Evolutionary conservation across 1,140 invertebrate species (phyloP).

Genomic region (Nasonia longicornis): DNA sequence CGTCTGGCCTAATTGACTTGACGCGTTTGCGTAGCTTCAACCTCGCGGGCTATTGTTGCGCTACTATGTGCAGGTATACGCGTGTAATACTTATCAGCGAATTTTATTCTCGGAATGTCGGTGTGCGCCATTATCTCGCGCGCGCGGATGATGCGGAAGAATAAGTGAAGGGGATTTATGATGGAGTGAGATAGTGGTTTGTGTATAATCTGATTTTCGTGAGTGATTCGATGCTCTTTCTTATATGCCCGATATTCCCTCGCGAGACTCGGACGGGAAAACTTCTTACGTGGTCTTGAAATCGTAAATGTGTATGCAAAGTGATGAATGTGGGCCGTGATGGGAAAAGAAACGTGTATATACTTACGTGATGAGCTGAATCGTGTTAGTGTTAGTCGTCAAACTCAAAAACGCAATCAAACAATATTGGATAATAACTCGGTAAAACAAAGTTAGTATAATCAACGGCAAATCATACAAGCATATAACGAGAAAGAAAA

Average conservation of each 20-base stretch:
- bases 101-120: not conserved
- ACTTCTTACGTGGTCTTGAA: not conserved
- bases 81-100: not conserved
- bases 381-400: not conserved
- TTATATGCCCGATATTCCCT: too few relatives aligned
- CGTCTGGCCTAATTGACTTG: constrained; percentile 11
- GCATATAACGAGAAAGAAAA: not conserved
- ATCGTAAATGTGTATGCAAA: not conserved
- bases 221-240: too few relatives aligned
- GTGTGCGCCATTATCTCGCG: too few relatives aligned
- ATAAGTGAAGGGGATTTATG: constrained; percentile 9
- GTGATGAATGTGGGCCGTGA: not conserved
- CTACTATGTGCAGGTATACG: too few relatives aligned
- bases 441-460: constrained; percentile 4
- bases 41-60: not conserved
- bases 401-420: constrained; percentile 1
- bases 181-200: not conserved
- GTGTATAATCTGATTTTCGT: not conserved
- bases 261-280: too few relatives aligned
- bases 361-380: constrained; percentile 10
- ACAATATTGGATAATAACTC: not conserved
- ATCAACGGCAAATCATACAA: not conserved
- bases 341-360: not conserved
- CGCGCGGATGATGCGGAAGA: not conserved
- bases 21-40: not conserved